Evolutionary conservation across 1,140 invertebrate genomes (phyloP).

Genomic region (Bombus turneri): DNA sequence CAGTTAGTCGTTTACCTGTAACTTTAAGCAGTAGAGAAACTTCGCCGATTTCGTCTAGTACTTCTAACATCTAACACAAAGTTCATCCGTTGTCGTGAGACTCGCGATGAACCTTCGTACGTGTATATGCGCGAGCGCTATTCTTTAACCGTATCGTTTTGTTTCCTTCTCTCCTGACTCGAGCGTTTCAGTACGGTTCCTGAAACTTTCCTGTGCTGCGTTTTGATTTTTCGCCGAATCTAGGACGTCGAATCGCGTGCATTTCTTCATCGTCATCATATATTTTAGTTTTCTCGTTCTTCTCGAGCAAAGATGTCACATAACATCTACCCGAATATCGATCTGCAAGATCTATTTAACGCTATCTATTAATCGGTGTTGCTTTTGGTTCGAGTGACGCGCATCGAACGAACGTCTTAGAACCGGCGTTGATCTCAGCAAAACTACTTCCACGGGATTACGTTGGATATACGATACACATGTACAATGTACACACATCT

Average conservation of each 20-base stretch:
- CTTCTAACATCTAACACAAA: conserved; percentile 59
- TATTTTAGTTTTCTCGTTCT: conserved; percentile 4
- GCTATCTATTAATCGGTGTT: not conserved
- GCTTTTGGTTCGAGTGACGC: not conserved
- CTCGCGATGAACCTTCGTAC: conserved; percentile 37
- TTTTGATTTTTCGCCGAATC: conserved; percentile 26
- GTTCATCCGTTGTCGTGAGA: conserved; percentile 40
- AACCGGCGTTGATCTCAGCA: not conserved
- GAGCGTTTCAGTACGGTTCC: not conserved
- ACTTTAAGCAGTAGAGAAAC: conserved; percentile 70
- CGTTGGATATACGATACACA: conserved; percentile 43
- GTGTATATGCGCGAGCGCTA: conserved; percentile 56
- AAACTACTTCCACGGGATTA: conserved; percentile 24
- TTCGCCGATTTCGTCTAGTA: conserved; percentile 71
- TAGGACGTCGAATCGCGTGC: conserved; percentile 17
- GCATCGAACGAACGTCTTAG: not conserved
- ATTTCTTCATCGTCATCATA: not conserved
- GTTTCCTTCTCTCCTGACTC: not conserved
- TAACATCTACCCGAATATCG: not conserved
- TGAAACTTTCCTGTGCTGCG: not conserved
- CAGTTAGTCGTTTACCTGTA: conserved; percentile 64
- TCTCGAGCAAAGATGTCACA: not conserved
- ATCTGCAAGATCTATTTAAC: not conserved
- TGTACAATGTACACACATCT: conserved; percentile 21
- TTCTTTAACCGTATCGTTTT: conserved; percentile 19